Evolutionary conservation across 2,888 invertebrate genomes (phyloP).

Genomic region (Rhodophaea formosa): DNA sequence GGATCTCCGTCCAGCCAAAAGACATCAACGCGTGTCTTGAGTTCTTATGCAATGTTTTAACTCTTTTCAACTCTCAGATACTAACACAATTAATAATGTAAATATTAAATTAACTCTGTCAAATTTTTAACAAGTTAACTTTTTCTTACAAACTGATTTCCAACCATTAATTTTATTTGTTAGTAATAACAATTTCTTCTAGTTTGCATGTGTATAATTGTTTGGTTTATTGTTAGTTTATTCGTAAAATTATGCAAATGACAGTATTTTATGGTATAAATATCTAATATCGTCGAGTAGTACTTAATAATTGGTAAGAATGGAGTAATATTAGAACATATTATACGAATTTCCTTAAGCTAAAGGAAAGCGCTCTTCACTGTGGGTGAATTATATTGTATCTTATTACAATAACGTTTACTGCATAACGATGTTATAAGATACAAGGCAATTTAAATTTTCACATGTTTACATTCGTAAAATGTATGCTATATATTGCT

Average conservation of each 20-base stretch:
- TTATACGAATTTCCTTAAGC: neutral
- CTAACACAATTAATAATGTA: neutral
- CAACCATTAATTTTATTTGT: too few relatives aligned
- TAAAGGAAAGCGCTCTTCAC: neutral
- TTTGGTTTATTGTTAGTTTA: too few relatives aligned
- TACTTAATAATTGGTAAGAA: too few relatives aligned
- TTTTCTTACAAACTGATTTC: too few relatives aligned
- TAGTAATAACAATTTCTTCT: too few relatives aligned
- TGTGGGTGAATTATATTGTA: neutral
- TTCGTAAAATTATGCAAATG: too few relatives aligned
- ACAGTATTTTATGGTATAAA: too few relatives aligned
- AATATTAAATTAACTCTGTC: too few relatives aligned
- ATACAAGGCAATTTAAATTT: neutral
- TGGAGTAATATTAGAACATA: neutral
- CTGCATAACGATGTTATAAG: neutral
- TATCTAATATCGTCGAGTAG: too few relatives aligned
- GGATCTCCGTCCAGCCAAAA: constrained; percentile 51
- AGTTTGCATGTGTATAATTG: too few relatives aligned
- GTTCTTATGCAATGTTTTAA: neutral
- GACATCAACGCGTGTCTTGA: constrained; percentile 71
- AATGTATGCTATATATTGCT: too few relatives aligned
- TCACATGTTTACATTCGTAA: neutral
- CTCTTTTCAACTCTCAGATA: neutral
- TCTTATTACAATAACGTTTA: neutral
- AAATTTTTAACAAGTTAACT: too few relatives aligned